phyloP scores from a whole-genome alignment of 2,797 vertebrate genomes.

The Lithobates pipiens region DNA sequence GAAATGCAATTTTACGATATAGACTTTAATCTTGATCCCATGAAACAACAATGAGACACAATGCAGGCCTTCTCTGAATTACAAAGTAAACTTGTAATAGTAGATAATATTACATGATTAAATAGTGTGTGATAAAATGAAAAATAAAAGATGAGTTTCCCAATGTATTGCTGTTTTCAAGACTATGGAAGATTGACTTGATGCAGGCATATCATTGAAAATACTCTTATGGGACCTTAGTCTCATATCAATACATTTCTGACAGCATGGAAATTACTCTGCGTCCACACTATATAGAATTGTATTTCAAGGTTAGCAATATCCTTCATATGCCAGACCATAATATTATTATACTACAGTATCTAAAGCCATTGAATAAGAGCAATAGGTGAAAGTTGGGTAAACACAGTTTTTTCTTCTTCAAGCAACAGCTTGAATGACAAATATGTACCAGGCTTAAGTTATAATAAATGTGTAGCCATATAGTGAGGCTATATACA shows the following conservation, averaged over 20 bases:
- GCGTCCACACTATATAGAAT: background rate
- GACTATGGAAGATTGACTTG: slow-evolving; percentile 15
- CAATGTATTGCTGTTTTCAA: slow-evolving; percentile 20
- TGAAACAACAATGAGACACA: slow-evolving; percentile 47
- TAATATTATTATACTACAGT: slow-evolving; percentile 11
- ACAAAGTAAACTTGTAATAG: slow-evolving; percentile 53
- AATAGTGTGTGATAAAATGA: slow-evolving; percentile 44
- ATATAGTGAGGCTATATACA: too few relatives aligned
- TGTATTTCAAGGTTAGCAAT: slow-evolving; percentile 2
- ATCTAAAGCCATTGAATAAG: background rate
- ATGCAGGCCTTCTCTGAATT: slow-evolving; percentile 44
- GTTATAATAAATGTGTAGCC: too few relatives aligned
- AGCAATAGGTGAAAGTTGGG: too few relatives aligned
- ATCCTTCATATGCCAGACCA: background rate
- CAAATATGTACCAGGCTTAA: too few relatives aligned
- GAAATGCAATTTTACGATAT: slow-evolving; percentile 53
- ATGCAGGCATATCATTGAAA: slow-evolving; percentile 28
- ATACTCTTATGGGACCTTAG: slow-evolving; percentile 14
- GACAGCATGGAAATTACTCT: slow-evolving; percentile 14
- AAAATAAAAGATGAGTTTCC: slow-evolving; percentile 40
- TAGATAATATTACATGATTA: slow-evolving; percentile 54
- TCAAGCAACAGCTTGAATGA: too few relatives aligned
- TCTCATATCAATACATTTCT: slow-evolving; percentile 7
- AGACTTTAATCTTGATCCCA: slow-evolving; percentile 52
- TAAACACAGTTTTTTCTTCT: too few relatives aligned